Conservation (phyloP, 2,797 vertebrate species). For the Tauraco hartlaubi region DNA sequence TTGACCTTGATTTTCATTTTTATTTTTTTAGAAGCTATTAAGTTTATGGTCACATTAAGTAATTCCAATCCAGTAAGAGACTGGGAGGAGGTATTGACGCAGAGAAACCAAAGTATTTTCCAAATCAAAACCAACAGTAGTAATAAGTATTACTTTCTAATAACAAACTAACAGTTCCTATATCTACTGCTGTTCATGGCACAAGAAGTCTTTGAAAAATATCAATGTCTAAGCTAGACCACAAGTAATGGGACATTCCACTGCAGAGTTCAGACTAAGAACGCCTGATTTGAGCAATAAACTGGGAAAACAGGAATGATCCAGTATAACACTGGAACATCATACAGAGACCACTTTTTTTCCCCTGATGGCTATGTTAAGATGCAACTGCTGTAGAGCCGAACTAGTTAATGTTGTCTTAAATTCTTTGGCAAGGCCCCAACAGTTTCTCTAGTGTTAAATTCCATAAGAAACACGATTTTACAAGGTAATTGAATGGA, state of each 20-base stretch:
- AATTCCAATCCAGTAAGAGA: neutral
- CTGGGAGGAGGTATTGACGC: neutral
- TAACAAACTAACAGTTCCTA: neutral
- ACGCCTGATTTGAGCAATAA: neutral
- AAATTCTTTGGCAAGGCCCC: neutral
- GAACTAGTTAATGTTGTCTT: neutral
- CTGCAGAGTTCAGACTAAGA: neutral
- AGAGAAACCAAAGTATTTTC: neutral
- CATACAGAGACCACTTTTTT: neutral
- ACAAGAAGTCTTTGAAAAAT: neutral
- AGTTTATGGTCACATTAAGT: neutral
- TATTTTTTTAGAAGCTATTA: neutral
- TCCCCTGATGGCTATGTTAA: neutral
- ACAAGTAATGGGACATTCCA: neutral
- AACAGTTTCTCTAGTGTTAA: neutral
- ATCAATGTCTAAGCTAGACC: neutral
- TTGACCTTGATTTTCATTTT: neutral
- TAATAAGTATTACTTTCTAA: neutral
- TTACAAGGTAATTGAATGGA: neutral
- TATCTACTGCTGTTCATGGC: neutral
- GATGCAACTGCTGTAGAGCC: neutral
- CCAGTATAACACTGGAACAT: neutral
- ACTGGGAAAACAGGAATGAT: neutral
- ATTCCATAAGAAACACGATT: neutral
- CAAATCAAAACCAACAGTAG: neutral